A percentile compares a stretch with the other conserved stretches of the same genome.
phyloP scores from a whole-genome alignment of 2,888 invertebrate species.

The Cistogaster globosa region DNA sequence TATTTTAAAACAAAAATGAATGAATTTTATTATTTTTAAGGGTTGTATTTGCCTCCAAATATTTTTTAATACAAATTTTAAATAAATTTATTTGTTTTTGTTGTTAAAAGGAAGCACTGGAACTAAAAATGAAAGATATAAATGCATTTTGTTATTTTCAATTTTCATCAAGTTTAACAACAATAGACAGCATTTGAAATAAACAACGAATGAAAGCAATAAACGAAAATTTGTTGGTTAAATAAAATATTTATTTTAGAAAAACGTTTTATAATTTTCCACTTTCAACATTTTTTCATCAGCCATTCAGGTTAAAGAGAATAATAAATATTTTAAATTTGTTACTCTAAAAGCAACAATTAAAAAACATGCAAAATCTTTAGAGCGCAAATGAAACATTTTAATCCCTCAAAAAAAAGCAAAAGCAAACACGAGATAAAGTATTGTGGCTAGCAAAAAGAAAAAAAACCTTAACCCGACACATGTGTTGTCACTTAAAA shows the following conservation, averaged over 20 bases:
- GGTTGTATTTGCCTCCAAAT: too few species aligned
- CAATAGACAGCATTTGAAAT: neutral
- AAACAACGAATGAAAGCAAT: neutral
- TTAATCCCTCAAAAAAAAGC: neutral
- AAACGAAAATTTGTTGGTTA: neutral
- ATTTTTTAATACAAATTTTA: too few species aligned
- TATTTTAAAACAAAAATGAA: too few species aligned
- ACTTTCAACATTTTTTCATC: neutral
- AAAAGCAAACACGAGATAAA: neutral
- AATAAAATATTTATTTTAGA: neutral
- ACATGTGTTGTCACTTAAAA: conserved; percentile 58
- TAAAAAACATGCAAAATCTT: conserved; percentile 30
- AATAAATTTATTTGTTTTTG: too few species aligned
- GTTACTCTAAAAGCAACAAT: conserved; percentile 12
- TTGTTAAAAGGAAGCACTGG: too few species aligned
- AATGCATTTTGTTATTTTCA: neutral
- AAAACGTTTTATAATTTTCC: too few species aligned
- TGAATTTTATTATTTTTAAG: too few species aligned
- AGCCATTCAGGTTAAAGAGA: neutral
- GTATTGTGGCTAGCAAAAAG: conserved; percentile 19
- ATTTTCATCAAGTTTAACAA: neutral
- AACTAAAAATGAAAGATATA: too few species aligned
- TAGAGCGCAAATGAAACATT: conserved; percentile 7
- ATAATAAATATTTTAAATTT: neutral
- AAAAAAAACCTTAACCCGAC: conserved; percentile 17